Evolutionary conservation across 2,797 vertebrate genomes (phyloP), one percentile per base, ranked within the genome.

Genomic region (Menidia menidia): DNA sequence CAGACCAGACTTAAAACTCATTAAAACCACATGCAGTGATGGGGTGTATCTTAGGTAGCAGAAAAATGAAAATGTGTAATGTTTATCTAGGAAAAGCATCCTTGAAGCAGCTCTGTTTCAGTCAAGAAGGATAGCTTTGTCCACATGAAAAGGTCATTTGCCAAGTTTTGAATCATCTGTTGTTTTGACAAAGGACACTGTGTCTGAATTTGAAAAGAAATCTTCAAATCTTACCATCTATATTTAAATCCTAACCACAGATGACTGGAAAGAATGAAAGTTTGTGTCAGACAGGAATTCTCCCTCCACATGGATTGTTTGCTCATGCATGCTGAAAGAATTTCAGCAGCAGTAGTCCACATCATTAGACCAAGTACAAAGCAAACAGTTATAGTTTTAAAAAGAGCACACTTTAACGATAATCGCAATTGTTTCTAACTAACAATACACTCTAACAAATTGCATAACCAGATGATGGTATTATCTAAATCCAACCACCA

Each of bases 1-100:
- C 8, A 54, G 30, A 65, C 25, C 4, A 31, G 15, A 41, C 11
- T 16, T 31, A 44, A 39, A 51, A 18, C 33, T 61, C 32, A 4
- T 45, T 10, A 18, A 11, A 48, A 30, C 55, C 14, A 61, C 4
- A 43, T 52, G 35, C 32, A 13, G 45, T 58, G 43, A 73, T 51
- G 64, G 32, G 9, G 6, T 53, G 64, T 41, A 18, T 31, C 32
- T 13, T 3, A 6, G n/a, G 6, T n/a, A 16, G 45, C 16, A 9
- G 16, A 9, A 10, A 50, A 25, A n/a, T 19, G 45, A 39, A 39
- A 39, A 1, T 7, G 4, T 39, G 35, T 39, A 6, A 4, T 39
- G 35, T 39, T 39, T 4, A 6, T 39, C 35, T 39, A 9, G 35
- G 10, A 39, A 4, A 39, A 10, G 35, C 35, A 7, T 39, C 10